Evolutionary conservation across 2,797 vertebrate species (phyloP), one percentile per base, ranked within the genome.

Genomic region (Bovichtus diacanthus): DNA sequence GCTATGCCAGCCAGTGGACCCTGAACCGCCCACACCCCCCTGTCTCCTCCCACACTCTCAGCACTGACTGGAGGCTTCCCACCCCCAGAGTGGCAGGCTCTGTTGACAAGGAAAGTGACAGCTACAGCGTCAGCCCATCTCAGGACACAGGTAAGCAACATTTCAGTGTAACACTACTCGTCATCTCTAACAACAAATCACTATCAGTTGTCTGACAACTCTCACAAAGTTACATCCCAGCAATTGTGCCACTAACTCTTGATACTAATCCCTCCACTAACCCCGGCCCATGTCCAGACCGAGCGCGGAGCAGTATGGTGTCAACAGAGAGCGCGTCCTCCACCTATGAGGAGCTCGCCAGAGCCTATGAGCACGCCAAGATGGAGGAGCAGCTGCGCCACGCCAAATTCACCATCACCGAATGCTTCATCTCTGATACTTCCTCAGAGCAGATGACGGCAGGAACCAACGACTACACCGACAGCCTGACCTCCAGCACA

Each of bases 401-500:
- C 4, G 98, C 98, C 92, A 99, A 99, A 92, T 99, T 99, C 95
- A 99, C 98, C 93, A 98, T 99, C 95, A 99, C 98, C 0, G 98
- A 99, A 80, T 99, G 98, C 95, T 99, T 99, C 96, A 98, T 99
- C 87, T 99, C 98, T 4, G 98, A 99, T 95, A 99, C 98, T 0
- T 99, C 98, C 0, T 99, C 98, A 0, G 98, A 99, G 93, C 98
- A 99, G 95, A 95, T 99, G 94, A 98, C 98, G 29, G 97, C 98
- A 70, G 97, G 98, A 94, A 98, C 98, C 89, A 98, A 99, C 8
- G 98, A 99, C 93, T 99, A 99, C 95, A 99, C 98, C 2, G 97
- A 99, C 96, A 99, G 98, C 88, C 95, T 99, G 92, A 97, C 98
- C 75, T 99, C 98, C 92, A 99, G 98, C 94, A 99, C 98, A n/a